Conservation (phyloP, 2,888 invertebrate genomes). For the Oxycera nigricornis region DNA sequence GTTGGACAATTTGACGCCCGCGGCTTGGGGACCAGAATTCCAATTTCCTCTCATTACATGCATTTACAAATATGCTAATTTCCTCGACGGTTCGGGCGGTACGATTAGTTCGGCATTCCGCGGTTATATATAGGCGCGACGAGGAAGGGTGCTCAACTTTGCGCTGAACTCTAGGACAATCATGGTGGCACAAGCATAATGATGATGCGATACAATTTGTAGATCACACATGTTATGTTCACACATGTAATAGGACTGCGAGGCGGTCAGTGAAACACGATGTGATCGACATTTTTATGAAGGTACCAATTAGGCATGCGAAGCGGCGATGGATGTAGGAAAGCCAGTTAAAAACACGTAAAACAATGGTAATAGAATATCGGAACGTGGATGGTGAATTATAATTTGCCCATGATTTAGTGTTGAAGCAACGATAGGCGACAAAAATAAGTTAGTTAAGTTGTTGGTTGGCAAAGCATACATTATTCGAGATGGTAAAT, state of each 20-base stretch:
- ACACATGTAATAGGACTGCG: neutral
- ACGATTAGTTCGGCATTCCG: conserved; percentile 8
- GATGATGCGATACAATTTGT: neutral
- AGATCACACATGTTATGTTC: neutral
- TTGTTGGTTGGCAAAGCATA: too few relatives aligned
- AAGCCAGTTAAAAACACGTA: too few relatives aligned
- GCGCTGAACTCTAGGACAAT: neutral
- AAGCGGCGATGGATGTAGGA: too few relatives aligned
- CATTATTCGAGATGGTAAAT: too few relatives aligned
- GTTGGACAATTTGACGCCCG: conserved; percentile 19
- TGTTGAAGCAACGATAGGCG: too few relatives aligned
- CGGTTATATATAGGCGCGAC: neutral
- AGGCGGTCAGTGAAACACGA: neutral
- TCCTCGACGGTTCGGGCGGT: conserved; percentile 14
- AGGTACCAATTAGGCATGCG: too few relatives aligned
- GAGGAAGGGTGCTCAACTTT: neutral
- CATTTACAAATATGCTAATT: conserved; percentile 9
- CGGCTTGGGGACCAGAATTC: conserved; percentile 7
- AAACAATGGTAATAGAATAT: too few relatives aligned
- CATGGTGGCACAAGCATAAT: neutral
- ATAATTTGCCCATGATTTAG: too few relatives aligned
- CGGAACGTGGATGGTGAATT: too few relatives aligned
- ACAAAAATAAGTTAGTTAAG: too few relatives aligned
- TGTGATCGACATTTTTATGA: too few relatives aligned
- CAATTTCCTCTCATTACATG: conserved; percentile 17